These are phyloP conservation scores for Troilus luridus DNA, from an alignment of 2,888 invertebrate genomes.

Conservation along the genomic window DNA sequence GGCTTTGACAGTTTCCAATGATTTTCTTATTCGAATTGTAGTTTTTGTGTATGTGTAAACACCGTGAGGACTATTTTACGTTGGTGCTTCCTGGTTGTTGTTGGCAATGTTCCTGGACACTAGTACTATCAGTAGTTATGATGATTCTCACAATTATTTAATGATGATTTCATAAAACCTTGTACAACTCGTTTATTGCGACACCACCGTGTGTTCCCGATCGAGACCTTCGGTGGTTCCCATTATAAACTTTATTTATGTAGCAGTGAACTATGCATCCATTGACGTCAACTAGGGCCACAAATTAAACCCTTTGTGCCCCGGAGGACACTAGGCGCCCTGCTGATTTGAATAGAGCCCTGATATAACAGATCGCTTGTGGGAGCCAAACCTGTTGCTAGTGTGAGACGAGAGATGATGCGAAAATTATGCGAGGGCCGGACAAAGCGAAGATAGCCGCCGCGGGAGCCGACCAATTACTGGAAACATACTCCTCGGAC, in stretches of 20 bases:
- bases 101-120: no score
- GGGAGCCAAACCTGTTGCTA: slow-evolving; percentile 11
- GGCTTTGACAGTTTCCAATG: no score
- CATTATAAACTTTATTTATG: slow-evolving; percentile 5
- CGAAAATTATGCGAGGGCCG: neutral
- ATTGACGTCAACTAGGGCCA: slow-evolving; percentile 16
- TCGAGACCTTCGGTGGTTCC: neutral
- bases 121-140: no score
- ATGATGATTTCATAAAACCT: neutral
- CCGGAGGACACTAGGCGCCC: neutral
- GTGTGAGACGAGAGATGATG: neutral
- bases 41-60: no score
- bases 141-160: neutral
- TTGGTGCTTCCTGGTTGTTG: no score
- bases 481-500: neutral
- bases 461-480: slow-evolving; percentile 30
- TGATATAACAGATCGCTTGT: neutral
- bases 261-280: neutral
- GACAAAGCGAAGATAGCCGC: neutral
- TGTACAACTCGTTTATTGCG: neutral
- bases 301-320: slow-evolving; percentile 3
- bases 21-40: neutral
- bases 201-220: neutral
- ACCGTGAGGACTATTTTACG: no score
- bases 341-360: neutral